phyloP scores from a whole-genome alignment of 2,888 invertebrate genomes.

The Hololepta plana region DNA sequence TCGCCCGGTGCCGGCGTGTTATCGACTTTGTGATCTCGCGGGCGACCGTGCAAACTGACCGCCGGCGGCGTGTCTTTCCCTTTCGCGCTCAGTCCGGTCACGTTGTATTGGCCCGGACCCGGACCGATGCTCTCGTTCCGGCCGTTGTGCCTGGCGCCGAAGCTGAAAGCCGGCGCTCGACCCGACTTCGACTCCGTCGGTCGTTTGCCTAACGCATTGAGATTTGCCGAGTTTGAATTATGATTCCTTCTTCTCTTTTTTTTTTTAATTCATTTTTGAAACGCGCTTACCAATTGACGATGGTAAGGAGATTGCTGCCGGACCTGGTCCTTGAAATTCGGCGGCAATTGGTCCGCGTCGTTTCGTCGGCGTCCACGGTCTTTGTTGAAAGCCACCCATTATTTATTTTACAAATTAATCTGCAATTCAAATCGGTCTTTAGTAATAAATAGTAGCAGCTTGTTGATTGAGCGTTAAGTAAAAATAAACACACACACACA shows the following conservation, averaged over 20 bases:
- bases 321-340: constrained; percentile 72
- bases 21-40: constrained; percentile 40
- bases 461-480: no score
- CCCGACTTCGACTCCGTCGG: constrained; percentile 58
- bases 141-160: constrained; percentile 46
- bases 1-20: constrained; percentile 80
- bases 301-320: constrained; percentile 68
- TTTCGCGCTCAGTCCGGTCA: constrained; percentile 68
- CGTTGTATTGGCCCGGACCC: constrained; percentile 81
- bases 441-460: no score
- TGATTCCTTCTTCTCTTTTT: not conserved
- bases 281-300: constrained; percentile 66
- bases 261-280: no score
- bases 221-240: not conserved
- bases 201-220: constrained; percentile 38
- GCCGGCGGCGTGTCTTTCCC: constrained; percentile 63
- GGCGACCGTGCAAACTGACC: constrained; percentile 62
- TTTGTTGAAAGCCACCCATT: constrained; percentile 62
- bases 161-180: constrained; percentile 67
- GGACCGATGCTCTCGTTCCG: constrained; percentile 51
- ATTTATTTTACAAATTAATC: no score
- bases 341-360: constrained; percentile 78
- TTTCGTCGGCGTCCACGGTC: constrained; percentile 81
- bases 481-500: no score
- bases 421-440: no score